Percentiles rank a stretch among this genome's conserved stretches.
Conservation (phyloP, 92 coral and sea anemone species). For the Parazoanthus swiftii region DNA sequence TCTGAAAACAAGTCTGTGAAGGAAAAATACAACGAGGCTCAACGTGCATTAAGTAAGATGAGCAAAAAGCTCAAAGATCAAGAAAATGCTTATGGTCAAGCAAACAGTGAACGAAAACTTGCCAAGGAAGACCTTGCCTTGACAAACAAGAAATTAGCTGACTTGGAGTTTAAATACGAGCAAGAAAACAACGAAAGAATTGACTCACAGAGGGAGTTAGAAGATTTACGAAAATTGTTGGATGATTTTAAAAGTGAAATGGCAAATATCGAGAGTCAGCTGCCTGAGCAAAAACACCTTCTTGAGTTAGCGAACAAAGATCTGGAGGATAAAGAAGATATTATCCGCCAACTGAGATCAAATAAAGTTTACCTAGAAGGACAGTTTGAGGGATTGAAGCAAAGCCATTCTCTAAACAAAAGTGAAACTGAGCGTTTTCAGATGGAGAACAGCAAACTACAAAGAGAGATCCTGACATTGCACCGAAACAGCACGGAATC, state of each 20-base stretch:
- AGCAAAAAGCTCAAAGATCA: slow-evolving; percentile 65
- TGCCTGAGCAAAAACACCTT: slow-evolving; percentile 64
- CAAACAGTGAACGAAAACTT: slow-evolving; percentile 72
- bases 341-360: slow-evolving; percentile 67
- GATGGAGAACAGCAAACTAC: slow-evolving; percentile 63
- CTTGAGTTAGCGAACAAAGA: slow-evolving; percentile 71
- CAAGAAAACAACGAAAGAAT: slow-evolving; percentile 66
- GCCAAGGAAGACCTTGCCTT: slow-evolving; percentile 63
- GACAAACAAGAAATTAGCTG: slow-evolving; percentile 58
- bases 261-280: slow-evolving; percentile 50
- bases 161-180: slow-evolving; percentile 73
- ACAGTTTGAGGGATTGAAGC: slow-evolving; percentile 72
- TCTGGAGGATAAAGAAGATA: slow-evolving; percentile 69
- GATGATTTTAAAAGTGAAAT: slow-evolving; percentile 40
- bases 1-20: slow-evolving; percentile 60
- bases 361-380: slow-evolving; percentile 73
- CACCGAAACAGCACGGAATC: slow-evolving; percentile 73
- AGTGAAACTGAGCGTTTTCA: slow-evolving; percentile 71
- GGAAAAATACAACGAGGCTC: slow-evolving; percentile 59
- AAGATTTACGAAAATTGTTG: slow-evolving; percentile 30
- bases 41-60: slow-evolving; percentile 53
- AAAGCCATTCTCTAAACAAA: slow-evolving; percentile 58
- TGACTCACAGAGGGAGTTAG: slow-evolving; percentile 39
- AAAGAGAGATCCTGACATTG: slow-evolving; percentile 65
- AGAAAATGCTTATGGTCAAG: slow-evolving; percentile 63